Conservation (phyloP, 1,140 invertebrate species). For the Cyrtorhinus lividipennis region DNA sequence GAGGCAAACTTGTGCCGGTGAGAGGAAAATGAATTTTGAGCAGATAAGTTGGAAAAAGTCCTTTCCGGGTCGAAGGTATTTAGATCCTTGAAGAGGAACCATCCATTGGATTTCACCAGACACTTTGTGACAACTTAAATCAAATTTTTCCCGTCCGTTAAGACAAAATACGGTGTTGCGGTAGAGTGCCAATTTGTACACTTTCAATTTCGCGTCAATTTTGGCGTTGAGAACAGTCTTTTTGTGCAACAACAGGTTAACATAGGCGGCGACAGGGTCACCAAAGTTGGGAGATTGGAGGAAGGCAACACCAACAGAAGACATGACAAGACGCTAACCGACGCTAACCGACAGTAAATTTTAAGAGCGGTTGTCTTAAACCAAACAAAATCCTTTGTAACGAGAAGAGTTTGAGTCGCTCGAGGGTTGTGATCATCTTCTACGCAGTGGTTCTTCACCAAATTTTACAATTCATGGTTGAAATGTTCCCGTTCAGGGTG, state of each 20-base stretch:
- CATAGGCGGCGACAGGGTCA: slow-evolving; percentile 8
- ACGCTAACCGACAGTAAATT: neutral
- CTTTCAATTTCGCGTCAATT: neutral
- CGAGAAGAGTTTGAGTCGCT: neutral
- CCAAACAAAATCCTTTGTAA: neutral
- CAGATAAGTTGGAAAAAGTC: slow-evolving; percentile 9
- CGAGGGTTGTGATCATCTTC: neutral
- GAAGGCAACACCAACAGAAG: slow-evolving; percentile 6
- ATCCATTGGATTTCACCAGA: slow-evolving; percentile 1
- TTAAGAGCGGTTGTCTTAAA: neutral
- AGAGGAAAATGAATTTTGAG: slow-evolving; percentile 6
- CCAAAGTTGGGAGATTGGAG: neutral
- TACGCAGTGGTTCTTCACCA: neutral
- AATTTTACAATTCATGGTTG: neutral
- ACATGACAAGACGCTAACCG: neutral
- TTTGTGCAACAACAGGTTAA: neutral
- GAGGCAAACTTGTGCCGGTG: neutral
- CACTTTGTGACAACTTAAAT: neutral
- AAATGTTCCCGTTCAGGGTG: neutral
- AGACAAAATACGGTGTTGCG: slow-evolving; percentile 1
- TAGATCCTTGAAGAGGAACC: neutral
- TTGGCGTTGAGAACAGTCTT: neutral
- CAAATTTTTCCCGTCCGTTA: slow-evolving; percentile 1
- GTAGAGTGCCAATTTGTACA: slow-evolving; percentile 1
- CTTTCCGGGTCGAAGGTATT: slow-evolving; percentile 3